Conservation (phyloP, 2,888 invertebrate genomes). For the Drosophila borealis region DNA sequence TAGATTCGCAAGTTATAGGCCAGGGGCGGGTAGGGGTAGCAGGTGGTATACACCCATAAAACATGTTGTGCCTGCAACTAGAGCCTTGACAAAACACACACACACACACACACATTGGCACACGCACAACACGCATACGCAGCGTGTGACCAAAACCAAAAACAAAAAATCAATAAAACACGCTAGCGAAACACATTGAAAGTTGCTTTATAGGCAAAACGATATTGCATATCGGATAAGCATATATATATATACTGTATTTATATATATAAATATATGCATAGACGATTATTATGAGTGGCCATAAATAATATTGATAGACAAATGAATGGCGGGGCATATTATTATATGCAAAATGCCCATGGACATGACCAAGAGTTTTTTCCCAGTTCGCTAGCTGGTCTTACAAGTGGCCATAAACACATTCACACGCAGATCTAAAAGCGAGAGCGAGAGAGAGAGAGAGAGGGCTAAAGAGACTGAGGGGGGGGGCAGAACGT, state of each 20-base stretch:
- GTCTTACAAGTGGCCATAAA: constrained; percentile 80
- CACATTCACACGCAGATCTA: constrained; percentile 44
- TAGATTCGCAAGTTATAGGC: constrained; percentile 26
- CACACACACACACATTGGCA: constrained; percentile 9
- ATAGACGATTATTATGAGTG: constrained; percentile 28
- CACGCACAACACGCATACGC: constrained; percentile 47
- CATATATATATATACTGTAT: neutral
- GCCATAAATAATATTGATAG: constrained; percentile 59
- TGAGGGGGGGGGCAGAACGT: neutral
- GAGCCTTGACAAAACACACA: constrained; percentile 36
- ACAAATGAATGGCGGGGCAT: constrained; percentile 31
- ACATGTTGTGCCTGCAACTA: constrained; percentile 33
- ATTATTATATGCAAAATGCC: constrained; percentile 31
- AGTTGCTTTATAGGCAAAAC: constrained; percentile 22
- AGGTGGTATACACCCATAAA: constrained; percentile 2
- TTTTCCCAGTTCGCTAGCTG: constrained; percentile 33
- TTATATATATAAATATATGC: constrained; percentile 9
- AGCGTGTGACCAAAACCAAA: constrained; percentile 46
- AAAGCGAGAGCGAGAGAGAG: constrained; percentile 4
- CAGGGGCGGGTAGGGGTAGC: neutral
- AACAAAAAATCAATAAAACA: constrained; percentile 53
- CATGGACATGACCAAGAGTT: constrained; percentile 39
- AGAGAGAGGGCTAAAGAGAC: neutral
- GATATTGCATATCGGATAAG: constrained; percentile 43
- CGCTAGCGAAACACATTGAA: constrained; percentile 34